Evolutionary conservation across 2,888 invertebrate species (phyloP), one percentile per base, ranked within the genome.

Genomic region (Pollenia griseotomentosa): DNA sequence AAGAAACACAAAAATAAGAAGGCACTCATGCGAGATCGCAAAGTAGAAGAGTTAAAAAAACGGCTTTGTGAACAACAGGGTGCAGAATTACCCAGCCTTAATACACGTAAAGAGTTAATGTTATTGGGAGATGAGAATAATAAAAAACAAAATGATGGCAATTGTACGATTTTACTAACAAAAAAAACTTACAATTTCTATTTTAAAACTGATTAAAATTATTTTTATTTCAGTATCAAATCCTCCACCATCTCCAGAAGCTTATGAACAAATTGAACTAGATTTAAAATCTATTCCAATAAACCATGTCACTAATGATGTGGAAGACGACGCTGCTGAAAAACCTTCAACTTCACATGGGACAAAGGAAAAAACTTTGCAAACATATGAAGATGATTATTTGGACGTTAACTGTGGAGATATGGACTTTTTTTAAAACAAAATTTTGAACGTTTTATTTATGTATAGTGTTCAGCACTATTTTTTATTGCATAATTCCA

Each of bases 221-320:
- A n/a, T n/a, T n/a, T 57, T 48, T 14, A 44, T 70, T 83, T 40
- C 59, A 92, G 93, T 93, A 79, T 93, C 93, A 2, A 97, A 97
- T 94, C 97, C 97, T 65, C 97, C 97, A 12, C 97, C 97, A 7
- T 97, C 97, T 42, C 97, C 97, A 0, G 97, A 96, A 48, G 97
- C 94, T 5, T 95, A 95, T 83, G 95, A 95, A 61, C 94, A 95
- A 90, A 96, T 96, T 88, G 95, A 95, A 81, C 46, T 85, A 0
- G 96, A 96, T 90, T 95, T 95, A n/a, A 95, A 95, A 91, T 93
- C 94, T 0, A 94, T 94, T 82, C 91, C 92, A 63, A 93, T 93
- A 61, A 93, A 93, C 75, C 92, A 93, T 71, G 91, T 93, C 10
- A 90, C 87, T 57, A 87, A 91, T 33, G 91, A 93, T 87, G 85